Conservation (phyloP, 2,888 invertebrate species). For the Nezara viridula region DNA sequence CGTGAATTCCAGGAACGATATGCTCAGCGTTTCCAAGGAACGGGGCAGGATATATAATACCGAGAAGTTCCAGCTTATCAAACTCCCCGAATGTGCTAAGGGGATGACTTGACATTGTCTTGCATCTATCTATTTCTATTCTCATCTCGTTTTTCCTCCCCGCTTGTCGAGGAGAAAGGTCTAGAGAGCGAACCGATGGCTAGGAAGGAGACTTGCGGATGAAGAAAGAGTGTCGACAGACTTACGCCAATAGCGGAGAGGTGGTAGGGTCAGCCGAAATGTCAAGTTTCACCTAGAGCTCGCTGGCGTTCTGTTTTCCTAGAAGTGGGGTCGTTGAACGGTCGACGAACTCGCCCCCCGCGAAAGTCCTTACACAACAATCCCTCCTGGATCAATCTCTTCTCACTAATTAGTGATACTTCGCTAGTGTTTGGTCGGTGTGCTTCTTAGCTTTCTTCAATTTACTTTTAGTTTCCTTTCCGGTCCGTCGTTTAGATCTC, state of each 20-base stretch:
- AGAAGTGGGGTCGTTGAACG: constrained; percentile 47
- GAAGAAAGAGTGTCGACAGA: constrained; percentile 34
- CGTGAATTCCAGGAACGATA: neutral
- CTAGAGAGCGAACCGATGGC: neutral
- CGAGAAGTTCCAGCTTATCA: neutral
- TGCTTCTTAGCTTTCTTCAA: neutral
- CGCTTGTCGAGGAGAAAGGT: neutral
- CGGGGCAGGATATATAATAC: neutral
- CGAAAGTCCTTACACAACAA: constrained; percentile 50
- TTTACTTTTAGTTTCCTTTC: neutral
- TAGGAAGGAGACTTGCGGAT: constrained; percentile 18
- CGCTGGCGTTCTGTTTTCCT: constrained; percentile 41
- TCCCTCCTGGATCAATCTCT: neutral
- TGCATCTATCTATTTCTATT: neutral
- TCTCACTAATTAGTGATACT: neutral
- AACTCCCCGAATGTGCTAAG: neutral
- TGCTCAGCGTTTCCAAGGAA: constrained; percentile 21
- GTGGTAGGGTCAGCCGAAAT: constrained; percentile 42
- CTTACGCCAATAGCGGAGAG: constrained; percentile 30
- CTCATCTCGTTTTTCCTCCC: neutral
- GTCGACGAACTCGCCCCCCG: constrained; percentile 17
- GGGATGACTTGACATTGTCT: neutral
- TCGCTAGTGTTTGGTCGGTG: neutral
- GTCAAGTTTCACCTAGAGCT: constrained; percentile 45
- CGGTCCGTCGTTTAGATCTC: neutral